Conservation (phyloP, 2,888 invertebrate species). For the Hyposoter dolosus region DNA sequence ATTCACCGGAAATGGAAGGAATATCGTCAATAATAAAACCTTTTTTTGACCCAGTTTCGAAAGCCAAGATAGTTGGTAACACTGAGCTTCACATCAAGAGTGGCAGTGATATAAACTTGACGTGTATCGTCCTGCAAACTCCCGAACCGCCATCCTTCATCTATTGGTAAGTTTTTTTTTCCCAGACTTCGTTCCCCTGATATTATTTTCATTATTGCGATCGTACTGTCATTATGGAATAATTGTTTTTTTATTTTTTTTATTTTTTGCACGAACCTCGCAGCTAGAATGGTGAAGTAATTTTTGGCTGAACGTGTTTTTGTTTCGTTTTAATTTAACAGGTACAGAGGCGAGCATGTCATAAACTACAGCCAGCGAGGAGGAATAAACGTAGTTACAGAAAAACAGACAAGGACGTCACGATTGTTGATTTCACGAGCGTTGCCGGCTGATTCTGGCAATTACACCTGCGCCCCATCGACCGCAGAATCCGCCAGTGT, state of each 20-base stretch:
- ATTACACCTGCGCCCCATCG: conserved; percentile 89
- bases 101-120: conserved; percentile 96
- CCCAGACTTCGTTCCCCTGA: background rate
- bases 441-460: conserved; percentile 88
- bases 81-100: conserved; percentile 95
- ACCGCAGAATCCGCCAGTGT: conserved; percentile 92
- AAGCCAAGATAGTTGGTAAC: conserved; percentile 94
- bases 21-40: background rate
- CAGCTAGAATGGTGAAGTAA: background rate
- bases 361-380: conserved; percentile 87
- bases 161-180: conserved; percentile 81
- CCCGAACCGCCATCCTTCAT: conserved; percentile 93
- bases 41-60: conserved; percentile 89
- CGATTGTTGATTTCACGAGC: conserved; percentile 87
- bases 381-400: conserved; percentile 86
- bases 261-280: background rate
- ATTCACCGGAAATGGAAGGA: too few species aligned
- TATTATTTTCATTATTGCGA: background rate
- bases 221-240: background rate
- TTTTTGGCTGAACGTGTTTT: background rate
- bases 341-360: conserved; percentile 87
- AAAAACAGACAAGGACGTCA: conserved; percentile 86
- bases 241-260: background rate
- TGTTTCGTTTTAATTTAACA: conserved; percentile 77
- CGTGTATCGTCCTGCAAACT: conserved; percentile 93